Base-by-base conservation (phyloP, 2,888 invertebrate species). In the Tipula unca region DNA sequence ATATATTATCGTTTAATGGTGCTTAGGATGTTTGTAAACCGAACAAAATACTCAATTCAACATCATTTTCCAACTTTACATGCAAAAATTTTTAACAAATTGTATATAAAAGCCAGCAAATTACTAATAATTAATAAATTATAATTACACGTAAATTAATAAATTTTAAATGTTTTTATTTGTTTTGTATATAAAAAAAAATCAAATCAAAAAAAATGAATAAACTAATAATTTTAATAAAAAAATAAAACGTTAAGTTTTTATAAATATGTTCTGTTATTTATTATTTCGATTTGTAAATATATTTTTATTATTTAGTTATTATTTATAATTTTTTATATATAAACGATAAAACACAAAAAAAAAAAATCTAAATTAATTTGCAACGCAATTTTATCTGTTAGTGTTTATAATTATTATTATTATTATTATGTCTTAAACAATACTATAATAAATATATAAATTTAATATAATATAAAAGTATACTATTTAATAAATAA, bases 1-100 rank as follows among this genome's bases (percentile, higher is more conserved):
- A 83, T 32, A 69, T 32, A 39, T 84, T 84, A 84, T 84, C 32
- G 84, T 84, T 84, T 84, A 32, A 84, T 84, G 84, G 84, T 84
- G 84, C 84, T 84, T 84, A 84, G 84, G 83, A 83, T 83, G 83
- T 83, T 69, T 83, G 83, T 83, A 32, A n/a, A 29, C 17, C 29
- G 83, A 69, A 69, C 69, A 69, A 69, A 69, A 69, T 25, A 20
- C 8, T n/a, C 69, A 20, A 69, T 25, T 69, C 69, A 69, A 69
- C 69, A 69, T 69, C 69, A 69, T 69, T 25, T 69, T 69, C 69
- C 69, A 69, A 69, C 69, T 69, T 54, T 83, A 83, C 14, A 29
- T 83, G 83, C 29, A 83, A 32, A 35, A 35, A 83, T 8, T n/a
- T 13, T 83, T 8, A 17, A 17, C 32, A 29, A 29, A 83, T 8